phyloP scores from a whole-genome alignment of 2,888 invertebrate genomes.

The Nycteola revayana region DNA sequence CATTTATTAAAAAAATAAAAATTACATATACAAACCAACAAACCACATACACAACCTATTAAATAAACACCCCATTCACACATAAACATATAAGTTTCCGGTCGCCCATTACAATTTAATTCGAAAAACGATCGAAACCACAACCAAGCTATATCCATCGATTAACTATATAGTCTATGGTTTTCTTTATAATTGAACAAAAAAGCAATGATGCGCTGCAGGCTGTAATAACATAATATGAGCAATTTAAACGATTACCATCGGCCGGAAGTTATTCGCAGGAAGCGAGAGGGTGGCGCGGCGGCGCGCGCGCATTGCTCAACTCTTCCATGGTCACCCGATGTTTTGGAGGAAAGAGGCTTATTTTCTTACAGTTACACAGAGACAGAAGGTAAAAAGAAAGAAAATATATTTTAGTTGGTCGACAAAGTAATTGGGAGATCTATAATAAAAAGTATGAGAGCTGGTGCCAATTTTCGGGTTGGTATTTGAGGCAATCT shows the following conservation, averaged over 20 bases:
- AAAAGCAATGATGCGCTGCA: slow-evolving; percentile 63
- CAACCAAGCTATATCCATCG: slow-evolving; percentile 2
- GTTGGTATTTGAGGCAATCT: too few relatives aligned
- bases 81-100: too few relatives aligned
- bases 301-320: slow-evolving; percentile 59
- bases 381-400: too few relatives aligned
- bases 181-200: slow-evolving; percentile 37
- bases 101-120: slow-evolving; percentile 20
- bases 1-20: too few relatives aligned
- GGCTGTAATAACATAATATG: slow-evolving; percentile 70
- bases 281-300: slow-evolving; percentile 68
- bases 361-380: too few relatives aligned
- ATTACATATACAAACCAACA: too few relatives aligned
- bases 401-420: too few relatives aligned
- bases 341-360: slow-evolving; percentile 27
- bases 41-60: too few relatives aligned
- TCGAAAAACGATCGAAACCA: slow-evolving; percentile 36
- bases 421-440: too few relatives aligned
- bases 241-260: slow-evolving; percentile 57
- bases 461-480: too few relatives aligned
- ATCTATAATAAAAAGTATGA: too few relatives aligned
- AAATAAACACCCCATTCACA: too few relatives aligned
- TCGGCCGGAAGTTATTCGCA: slow-evolving; percentile 68
- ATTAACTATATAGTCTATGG: slow-evolving; percentile 25
- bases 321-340: slow-evolving; percentile 14